Base-by-base conservation (phyloP, 1,140 invertebrate species). In the Zophobas morio region DNA sequence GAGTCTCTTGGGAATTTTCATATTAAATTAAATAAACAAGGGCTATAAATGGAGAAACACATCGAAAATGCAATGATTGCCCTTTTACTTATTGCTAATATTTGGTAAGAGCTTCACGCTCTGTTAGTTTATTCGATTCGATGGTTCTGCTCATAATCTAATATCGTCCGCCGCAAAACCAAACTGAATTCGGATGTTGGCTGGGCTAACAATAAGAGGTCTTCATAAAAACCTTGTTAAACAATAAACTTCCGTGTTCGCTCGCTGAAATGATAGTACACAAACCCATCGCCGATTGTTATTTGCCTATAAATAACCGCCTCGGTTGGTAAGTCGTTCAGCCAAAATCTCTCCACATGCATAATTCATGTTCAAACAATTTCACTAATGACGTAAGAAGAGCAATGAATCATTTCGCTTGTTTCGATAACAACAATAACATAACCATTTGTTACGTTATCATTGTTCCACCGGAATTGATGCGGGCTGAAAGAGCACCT, bases 361-460 rank as follows among this genome's bases (percentile, higher is more conserved):
- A 73, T 73, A 49, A 73, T 73, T 73, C 71, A 73, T 73, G 39
- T 56, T 73, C 71, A 47, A 56, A 73, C 71, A 73, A 73, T 73
- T 73, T 73, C 71, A 73, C 71, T 36, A 73, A 73, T 53, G 49
- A 73, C 51, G 49, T 73, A 73, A 73, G 71, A 73, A 73, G 49
- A 56, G 39, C 54, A 42, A 66, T 54, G 70, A 53, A 73, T 53
- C 71, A 73, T 73, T 73, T 20, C 71, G 49, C 20, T 73, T 33
- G 51, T 73, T 73, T 73, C 71, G 71, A 73, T 73, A 73, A 73
- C 71, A 54, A 73, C 71, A 73, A 73, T 73, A 73, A 73, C 71
- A 73, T 56, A 56, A 73, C 71, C 37, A 73, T 73, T 73, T 73
- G 54, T 73, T 56, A 73, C 35, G 71, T 73, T 73, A 73, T 73